Conservation (phyloP, 2,113 vertebrate species). For the Odocoileus hemionus region DNA sequence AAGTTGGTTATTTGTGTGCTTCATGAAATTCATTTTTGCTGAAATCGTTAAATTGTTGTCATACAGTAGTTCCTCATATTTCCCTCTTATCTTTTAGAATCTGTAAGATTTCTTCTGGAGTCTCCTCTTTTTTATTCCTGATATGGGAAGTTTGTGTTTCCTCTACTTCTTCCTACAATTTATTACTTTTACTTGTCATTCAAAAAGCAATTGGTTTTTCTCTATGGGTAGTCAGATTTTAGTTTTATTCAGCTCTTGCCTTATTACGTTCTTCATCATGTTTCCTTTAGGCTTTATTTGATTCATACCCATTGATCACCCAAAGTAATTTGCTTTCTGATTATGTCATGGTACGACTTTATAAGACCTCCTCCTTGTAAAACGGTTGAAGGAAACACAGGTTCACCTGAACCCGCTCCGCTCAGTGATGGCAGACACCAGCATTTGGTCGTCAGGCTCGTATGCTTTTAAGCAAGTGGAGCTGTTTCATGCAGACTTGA, state of each 20-base stretch:
- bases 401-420: not conserved
- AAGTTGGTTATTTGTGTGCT: not conserved
- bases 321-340: not conserved
- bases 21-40: not conserved
- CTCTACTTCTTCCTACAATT: not conserved
- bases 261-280: not conserved
- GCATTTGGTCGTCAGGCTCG: rapidly evolving
- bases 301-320: not conserved
- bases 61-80: not conserved
- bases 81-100: not conserved
- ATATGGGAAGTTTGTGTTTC: not conserved
- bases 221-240: not conserved
- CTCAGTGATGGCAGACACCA: rapidly evolving
- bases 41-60: not conserved
- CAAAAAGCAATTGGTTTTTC: not conserved
- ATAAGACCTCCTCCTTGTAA: not conserved
- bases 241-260: not conserved
- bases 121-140: not conserved
- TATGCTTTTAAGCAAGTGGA: not conserved
- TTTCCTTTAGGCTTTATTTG: not conserved
- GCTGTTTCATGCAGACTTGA: rapidly evolving
- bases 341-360: not conserved
- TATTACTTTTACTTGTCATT: not conserved
- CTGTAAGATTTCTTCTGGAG: not conserved
- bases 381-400: too few relatives aligned